Base-by-base conservation (phyloP, 2,888 invertebrate genomes). In the Zygothrica quintamaculata region DNA sequence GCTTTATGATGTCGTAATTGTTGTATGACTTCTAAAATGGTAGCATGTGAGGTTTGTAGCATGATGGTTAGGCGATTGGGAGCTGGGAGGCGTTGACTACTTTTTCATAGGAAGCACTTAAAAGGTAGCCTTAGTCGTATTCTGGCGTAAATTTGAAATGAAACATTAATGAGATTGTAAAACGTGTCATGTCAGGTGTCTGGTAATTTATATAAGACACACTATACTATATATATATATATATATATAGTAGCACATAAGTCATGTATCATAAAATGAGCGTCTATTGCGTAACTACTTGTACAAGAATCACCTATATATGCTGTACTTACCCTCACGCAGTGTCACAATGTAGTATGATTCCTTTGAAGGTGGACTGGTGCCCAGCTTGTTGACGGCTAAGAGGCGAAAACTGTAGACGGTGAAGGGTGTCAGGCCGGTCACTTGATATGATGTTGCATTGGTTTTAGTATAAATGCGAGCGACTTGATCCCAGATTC, bases 281-380 rank as follows among this genome's bases (percentile, higher is more conserved):
- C 33, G 15, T 55, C 40, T 46, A 58, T 56, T 26, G 25, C n/a
- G 1, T 26, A 46, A 53, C 33, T 46, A 50, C 34, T 8, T 15
- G 15, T 16, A 39, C 18, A 39, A 16, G 18, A 5, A 39, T 9
- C 18, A 39, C 3, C 9, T 18, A 8, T 15, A 11, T n/a, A 8
- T n/a, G 1, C 25, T 22, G 29, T 55, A 91, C 92, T 92, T 91
- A 95, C 95, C 93, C 93, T 95, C 95, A 77, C 95, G 92, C 70
- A 95, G 92, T 51, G 95, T 95, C 75, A 95, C 93, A 92, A 94
- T 94, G 90, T 93, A 94, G 91, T 94, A 95, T 56, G 95, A 94
- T 87, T 93, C 93, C 89, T 93, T 93, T 90, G 94, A 94, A 72
- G 94, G 94, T 62, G 92, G 92, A 90, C 95, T 95, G 65, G 92